Percentiles rank a stretch among this genome's conserved stretches.
These are phyloP conservation scores for Drosophila saltans DNA, from an alignment of 1,140 invertebrate species.

Conservation along the genomic window DNA sequence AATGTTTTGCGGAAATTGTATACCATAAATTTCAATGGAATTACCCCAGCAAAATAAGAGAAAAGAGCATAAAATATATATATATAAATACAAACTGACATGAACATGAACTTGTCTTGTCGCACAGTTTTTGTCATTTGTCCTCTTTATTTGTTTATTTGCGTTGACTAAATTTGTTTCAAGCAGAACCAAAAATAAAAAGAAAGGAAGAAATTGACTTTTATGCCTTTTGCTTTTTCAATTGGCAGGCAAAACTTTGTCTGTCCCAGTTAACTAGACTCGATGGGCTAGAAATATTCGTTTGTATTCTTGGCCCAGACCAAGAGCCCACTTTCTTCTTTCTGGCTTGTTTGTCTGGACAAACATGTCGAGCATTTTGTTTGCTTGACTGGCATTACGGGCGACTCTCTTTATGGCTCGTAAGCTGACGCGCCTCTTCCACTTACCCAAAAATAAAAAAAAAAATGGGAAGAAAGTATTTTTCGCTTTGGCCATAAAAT, in stretches of 20 bases:
- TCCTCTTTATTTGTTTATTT: constrained; percentile 64
- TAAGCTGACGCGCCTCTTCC: constrained; percentile 38
- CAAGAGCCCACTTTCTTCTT: constrained; percentile 47
- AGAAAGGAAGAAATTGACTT: constrained; percentile 48
- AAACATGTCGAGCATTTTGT: constrained; percentile 77
- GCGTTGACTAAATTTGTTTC: constrained; percentile 46
- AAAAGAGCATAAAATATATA: constrained; percentile 27
- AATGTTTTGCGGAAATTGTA: constrained; percentile 39
- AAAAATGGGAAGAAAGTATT: constrained; percentile 15
- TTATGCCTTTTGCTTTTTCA: constrained; percentile 65
- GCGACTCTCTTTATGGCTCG: constrained; percentile 49
- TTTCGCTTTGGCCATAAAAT: constrained; percentile 51
- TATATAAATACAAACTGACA: constrained; percentile 27
- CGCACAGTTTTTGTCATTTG: constrained; percentile 41
- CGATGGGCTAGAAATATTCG: constrained; percentile 21
- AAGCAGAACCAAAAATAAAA: constrained; percentile 11
- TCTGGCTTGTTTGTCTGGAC: constrained; percentile 58
- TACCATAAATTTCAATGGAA: constrained; percentile 56
- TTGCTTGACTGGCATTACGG: constrained; percentile 53
- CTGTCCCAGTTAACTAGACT: constrained; percentile 60
- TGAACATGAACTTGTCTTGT: constrained; percentile 55
- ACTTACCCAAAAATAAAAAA: constrained; percentile 6
- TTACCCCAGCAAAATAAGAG: constrained; percentile 16
- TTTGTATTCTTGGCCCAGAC: constrained; percentile 13
- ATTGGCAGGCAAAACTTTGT: constrained; percentile 41